A percentile compares a stretch with the other conserved stretches of the same genome.
Conservation (phyloP, 2,888 invertebrate species). For the Papilio elwesi region DNA sequence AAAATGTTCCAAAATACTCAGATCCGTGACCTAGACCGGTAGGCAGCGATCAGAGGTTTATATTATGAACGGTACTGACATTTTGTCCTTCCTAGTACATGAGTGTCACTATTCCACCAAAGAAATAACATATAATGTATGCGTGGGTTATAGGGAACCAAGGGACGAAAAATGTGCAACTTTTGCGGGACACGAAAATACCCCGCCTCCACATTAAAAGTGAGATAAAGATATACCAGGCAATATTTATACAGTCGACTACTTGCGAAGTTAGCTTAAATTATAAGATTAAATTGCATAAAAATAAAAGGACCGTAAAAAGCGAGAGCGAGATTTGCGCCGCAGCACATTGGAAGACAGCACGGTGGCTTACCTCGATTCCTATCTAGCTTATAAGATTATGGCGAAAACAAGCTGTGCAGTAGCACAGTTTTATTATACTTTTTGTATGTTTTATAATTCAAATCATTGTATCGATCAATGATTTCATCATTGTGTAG, state of each 20-base stretch:
- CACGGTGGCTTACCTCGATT: constrained; percentile 25
- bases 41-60: too few relatives aligned
- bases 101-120: background rate
- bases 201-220: too few relatives aligned
- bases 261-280: constrained; percentile 3
- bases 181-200: too few relatives aligned
- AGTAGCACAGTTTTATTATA: background rate
- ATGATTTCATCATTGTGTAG: too few relatives aligned
- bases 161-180: too few relatives aligned
- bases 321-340: background rate
- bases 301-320: constrained; percentile 3
- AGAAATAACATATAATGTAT: too few relatives aligned
- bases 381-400: constrained; percentile 24
- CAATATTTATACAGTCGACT: background rate
- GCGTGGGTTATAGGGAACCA: too few relatives aligned
- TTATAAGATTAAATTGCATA: constrained; percentile 1
- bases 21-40: too few relatives aligned
- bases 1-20: too few relatives aligned
- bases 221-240: too few relatives aligned
- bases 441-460: background rate
- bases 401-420: constrained; percentile 22
- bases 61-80: background rate
- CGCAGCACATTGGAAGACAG: constrained; percentile 24
- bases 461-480: background rate
- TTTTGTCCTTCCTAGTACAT: background rate